These are phyloP conservation scores for Scleropages formosus DNA, from an alignment of 2,797 vertebrate genomes.

Conservation along the genomic window DNA sequence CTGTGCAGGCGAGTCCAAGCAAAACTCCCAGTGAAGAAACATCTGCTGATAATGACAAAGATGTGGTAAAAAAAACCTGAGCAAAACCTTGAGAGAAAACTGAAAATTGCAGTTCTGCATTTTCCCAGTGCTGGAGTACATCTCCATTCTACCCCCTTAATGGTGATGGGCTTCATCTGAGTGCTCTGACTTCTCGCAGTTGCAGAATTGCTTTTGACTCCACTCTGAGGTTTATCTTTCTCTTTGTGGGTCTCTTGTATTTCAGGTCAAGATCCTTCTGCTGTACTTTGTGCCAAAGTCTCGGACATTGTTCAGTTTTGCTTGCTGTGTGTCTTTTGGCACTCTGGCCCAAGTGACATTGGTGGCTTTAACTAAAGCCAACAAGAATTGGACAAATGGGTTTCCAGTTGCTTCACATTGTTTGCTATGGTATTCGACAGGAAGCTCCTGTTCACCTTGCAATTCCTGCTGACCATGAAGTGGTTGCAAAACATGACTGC, in stretches of 20 bases:
- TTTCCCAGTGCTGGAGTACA: background rate
- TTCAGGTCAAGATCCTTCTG: background rate
- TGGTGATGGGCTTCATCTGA: background rate
- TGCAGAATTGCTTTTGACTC: background rate
- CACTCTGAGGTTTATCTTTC: background rate
- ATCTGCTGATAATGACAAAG: constrained; percentile 75
- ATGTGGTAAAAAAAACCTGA: constrained; percentile 74
- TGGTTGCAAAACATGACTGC: background rate
- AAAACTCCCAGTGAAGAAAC: constrained; percentile 79
- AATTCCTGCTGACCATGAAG: constrained; percentile 1
- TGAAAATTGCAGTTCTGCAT: background rate
- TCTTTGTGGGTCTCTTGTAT: background rate
- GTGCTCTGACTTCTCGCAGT: no score
- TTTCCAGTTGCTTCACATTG: no score
- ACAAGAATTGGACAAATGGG: background rate
- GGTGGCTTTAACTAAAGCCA: background rate
- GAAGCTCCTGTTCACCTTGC: constrained; percentile 2
- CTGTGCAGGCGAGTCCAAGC: constrained; percentile 77
- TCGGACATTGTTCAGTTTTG: background rate
- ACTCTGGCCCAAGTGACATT: background rate
- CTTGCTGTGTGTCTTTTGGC: background rate
- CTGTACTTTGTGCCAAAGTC: background rate
- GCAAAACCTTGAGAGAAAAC: background rate
- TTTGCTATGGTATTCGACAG: no score
- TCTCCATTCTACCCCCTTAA: background rate